Evolutionary conservation across 2,888 invertebrate genomes (phyloP).

Genomic region (Pseudococcus longispinus): DNA sequence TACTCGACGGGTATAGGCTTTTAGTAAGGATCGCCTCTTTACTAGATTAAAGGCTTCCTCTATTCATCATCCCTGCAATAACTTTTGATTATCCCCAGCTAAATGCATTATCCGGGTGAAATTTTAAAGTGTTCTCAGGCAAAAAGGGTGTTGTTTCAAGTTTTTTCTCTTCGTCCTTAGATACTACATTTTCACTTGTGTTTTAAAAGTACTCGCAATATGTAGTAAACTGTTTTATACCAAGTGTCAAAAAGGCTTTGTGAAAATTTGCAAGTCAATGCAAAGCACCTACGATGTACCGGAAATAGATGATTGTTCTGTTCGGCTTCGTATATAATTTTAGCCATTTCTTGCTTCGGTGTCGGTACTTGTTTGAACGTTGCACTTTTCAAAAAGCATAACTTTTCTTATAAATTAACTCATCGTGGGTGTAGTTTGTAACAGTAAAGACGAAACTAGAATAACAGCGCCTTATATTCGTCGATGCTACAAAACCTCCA

Average conservation of each 20-base stretch:
- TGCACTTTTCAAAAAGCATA: not conserved
- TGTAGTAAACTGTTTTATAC: not conserved
- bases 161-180: slow-evolving; percentile 5
- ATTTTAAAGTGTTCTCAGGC: slow-evolving; percentile 40
- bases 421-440: not conserved
- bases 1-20: slow-evolving; percentile 53
- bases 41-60: slow-evolving; percentile 54
- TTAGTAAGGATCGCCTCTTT: slow-evolving; percentile 55
- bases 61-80: slow-evolving; percentile 55
- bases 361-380: not conserved
- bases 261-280: slow-evolving; percentile 31
- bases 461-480: not conserved
- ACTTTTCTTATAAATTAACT: not conserved
- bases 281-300: not conserved
- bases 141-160: slow-evolving; percentile 42
- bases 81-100: slow-evolving; percentile 56
- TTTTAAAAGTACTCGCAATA: not conserved
- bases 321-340: not conserved
- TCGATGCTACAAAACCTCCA: not conserved
- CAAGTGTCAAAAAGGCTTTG: slow-evolving; percentile 36
- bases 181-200: not conserved
- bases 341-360: not conserved
- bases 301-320: slow-evolving; percentile 16
- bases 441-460: too few relatives aligned
- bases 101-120: slow-evolving; percentile 53